A percentile compares a stretch with the other conserved stretches of the same genome.
These are phyloP conservation scores for Sesia bembeciformis DNA, from an alignment of 2,888 invertebrate species.

Conservation along the genomic window DNA sequence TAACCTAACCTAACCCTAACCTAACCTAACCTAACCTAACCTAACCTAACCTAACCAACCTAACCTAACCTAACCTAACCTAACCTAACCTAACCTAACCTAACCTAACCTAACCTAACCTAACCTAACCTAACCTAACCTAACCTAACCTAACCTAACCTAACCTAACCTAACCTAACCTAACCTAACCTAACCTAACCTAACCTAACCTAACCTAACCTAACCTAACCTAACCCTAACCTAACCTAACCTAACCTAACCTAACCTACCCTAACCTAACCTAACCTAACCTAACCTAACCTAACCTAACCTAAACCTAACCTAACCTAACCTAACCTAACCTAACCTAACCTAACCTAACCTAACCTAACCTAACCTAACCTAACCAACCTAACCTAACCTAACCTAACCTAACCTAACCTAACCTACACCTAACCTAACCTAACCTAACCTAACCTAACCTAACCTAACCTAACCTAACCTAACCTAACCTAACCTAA, in stretches of 20 bases:
- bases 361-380: slow-evolving; percentile 7
- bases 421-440: slow-evolving; percentile 8
- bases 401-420: slow-evolving; percentile 10
- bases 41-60: slow-evolving; percentile 9
- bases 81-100: slow-evolving; percentile 9
- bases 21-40: slow-evolving; percentile 12
- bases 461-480: slow-evolving; percentile 13
- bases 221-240: slow-evolving; percentile 13
- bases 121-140: slow-evolving; percentile 13
- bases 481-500: slow-evolving; percentile 9
- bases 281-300: slow-evolving; percentile 13
- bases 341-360: slow-evolving; percentile 10
- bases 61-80: slow-evolving; percentile 10
- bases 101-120: slow-evolving; percentile 13
- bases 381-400: slow-evolving; percentile 9
- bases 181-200: slow-evolving; percentile 19
- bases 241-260: slow-evolving; percentile 13
- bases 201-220: slow-evolving; percentile 15
- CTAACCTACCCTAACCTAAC: slow-evolving; percentile 13
- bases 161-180: slow-evolving; percentile 18
- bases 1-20: slow-evolving; percentile 12
- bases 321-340: slow-evolving; percentile 8
- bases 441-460: slow-evolving; percentile 8
- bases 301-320: slow-evolving; percentile 10
- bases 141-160: slow-evolving; percentile 11